Evolutionary conservation across 2,888 invertebrate genomes (phyloP).

Genomic region (Leucophenga montana): DNA sequence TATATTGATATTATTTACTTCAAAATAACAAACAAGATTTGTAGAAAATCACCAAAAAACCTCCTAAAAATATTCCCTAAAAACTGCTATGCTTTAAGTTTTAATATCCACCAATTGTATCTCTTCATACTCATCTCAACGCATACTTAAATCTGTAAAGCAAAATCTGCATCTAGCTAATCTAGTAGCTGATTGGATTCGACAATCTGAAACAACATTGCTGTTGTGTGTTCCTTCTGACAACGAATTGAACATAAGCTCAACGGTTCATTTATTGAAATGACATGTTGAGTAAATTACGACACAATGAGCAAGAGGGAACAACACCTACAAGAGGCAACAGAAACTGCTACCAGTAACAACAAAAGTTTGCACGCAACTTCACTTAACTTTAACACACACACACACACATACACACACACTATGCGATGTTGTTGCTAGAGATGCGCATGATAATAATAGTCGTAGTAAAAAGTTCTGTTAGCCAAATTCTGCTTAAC

Average conservation of each 20-base stretch:
- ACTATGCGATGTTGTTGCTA: not conserved
- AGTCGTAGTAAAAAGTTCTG: not conserved
- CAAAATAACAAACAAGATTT: too few relatives aligned
- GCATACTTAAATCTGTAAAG: too few relatives aligned
- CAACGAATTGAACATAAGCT: not conserved
- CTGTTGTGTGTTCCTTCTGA: constrained; percentile 17
- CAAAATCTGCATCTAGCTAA: too few relatives aligned
- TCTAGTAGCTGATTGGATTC: constrained; percentile 9
- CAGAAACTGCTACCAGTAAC: constrained; percentile 17
- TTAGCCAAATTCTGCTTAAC: constrained; percentile 10
- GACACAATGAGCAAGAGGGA: constrained; percentile 16
- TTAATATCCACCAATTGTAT: too few relatives aligned
- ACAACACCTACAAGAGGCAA: not conserved
- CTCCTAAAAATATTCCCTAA: too few relatives aligned
- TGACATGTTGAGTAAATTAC: constrained; percentile 34
- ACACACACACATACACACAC: not conserved
- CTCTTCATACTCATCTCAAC: too few relatives aligned
- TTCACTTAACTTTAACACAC: too few relatives aligned
- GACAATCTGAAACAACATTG: constrained; percentile 11
- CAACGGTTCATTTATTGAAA: constrained; percentile 29
- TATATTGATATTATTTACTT: too few relatives aligned
- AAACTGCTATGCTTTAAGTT: too few relatives aligned
- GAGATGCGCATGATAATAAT: not conserved
- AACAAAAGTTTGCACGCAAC: not conserved
- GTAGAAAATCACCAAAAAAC: too few relatives aligned